Base-by-base conservation (phyloP, 2,888 invertebrate genomes). In the Diaperis boleti region DNA sequence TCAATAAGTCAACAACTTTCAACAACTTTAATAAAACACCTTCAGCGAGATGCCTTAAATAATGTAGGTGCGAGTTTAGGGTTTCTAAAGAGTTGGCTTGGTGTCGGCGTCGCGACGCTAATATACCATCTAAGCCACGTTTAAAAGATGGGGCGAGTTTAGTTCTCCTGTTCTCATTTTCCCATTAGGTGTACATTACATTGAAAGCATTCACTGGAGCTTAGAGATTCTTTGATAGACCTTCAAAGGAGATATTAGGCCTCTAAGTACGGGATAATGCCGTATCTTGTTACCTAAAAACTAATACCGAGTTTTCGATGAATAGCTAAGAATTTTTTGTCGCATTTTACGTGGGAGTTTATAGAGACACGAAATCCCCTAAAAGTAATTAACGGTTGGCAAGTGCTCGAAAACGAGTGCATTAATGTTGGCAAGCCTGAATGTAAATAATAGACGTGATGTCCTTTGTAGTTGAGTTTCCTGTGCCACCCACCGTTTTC, bases 401-500 rank as follows among this genome's bases (percentile, higher is more conserved):
- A 55, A 61, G 54, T 61, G 37, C 47, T 37, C 11, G 10, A 29
- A 4, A 57, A 47, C 44, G 37, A 35, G 42, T 57, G 49, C 44
- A 42, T 41, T 55, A 55, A 55, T 42, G 26, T 29, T 33, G 45
- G 35, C 45, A 45, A 45, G 22, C 26, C 37, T 26, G 61, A 52
- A 22, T 61, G 61, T 61, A 61, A 61, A 61, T 61, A 61, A 56
- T 56, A 45, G 62, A 56, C 64, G 62, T 67, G 49, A 62, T 56
- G 69, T 68, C 70, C 72, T 72, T 75, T 73, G 73, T 69, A 69
- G 70, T 65, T 64, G 67, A 73, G 73, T 74, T 78, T 77, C 76
- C 76, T 76, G 78, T 77, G 71, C 64, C 80, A 78, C 79, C 80
- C 78, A 79, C 76, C 68, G 78, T 66, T 75, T 70, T 68, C 72